These are phyloP conservation scores for Nycticorax nycticorax DNA, from an alignment of 2,113 vertebrate genomes.

Conservation along the genomic window DNA sequence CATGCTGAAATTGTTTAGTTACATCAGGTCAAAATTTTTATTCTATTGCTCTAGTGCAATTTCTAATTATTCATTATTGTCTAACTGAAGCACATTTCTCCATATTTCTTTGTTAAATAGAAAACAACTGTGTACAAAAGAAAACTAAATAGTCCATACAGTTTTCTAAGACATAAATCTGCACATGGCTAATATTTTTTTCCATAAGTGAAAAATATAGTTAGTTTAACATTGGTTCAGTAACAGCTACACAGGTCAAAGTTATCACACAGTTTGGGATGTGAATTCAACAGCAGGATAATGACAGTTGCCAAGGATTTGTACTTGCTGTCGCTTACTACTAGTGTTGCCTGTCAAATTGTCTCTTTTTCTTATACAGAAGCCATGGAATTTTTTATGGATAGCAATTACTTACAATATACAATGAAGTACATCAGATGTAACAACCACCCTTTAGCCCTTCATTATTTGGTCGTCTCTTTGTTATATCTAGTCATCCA, in stretches of 20 bases:
- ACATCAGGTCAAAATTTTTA: background rate
- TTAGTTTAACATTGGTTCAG: conserved; percentile 34
- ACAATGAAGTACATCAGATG: conserved; percentile 76
- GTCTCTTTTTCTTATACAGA: conserved; percentile 64
- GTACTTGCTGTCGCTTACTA: conserved; percentile 67
- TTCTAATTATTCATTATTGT: background rate
- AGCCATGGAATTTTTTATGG: conserved; percentile 78
- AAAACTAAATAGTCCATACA: background rate
- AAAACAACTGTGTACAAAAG: background rate
- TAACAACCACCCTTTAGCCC: conserved; percentile 76
- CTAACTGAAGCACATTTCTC: background rate
- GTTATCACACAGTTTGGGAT: conserved; percentile 68
- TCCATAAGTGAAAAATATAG: conserved; percentile 47
- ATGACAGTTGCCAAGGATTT: conserved; percentile 82
- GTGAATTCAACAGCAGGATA: conserved; percentile 78
- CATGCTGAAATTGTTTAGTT: background rate
- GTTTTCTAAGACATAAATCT: conserved; percentile 41
- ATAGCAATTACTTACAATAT: conserved; percentile 75
- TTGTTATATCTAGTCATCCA: conserved; percentile 65
- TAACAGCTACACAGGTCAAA: conserved; percentile 60
- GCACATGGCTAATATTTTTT: conserved; percentile 29
- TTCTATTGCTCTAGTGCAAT: background rate
- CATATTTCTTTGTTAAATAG: background rate
- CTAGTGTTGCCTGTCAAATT: conserved; percentile 79
- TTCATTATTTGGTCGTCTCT: conserved; percentile 74